Evolutionary conservation across 2,888 invertebrate species (phyloP), one percentile per base, ranked within the genome.

Genomic region (Dynastes grantii): DNA sequence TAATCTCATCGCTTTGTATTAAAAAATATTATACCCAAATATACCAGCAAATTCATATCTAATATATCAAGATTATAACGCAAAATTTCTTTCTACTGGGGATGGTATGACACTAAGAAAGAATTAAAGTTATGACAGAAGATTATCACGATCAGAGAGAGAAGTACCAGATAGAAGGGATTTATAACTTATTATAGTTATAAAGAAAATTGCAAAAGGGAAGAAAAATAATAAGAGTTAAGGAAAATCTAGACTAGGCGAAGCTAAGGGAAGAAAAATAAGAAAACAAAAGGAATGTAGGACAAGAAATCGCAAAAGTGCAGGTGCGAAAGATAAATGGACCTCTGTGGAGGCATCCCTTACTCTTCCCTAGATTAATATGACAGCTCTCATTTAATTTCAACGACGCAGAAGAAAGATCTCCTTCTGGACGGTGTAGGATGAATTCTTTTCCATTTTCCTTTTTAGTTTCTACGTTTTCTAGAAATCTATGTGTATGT

Each of bases 281-380:
- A 16, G 55, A 27, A 40, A 5, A 45, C 4, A 6, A 40, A n/a
- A 51, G 11, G 61, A 29, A 11, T 9, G 9, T 13, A 37, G 40
- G 45, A 22, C 5, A 61, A 45, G 61, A 73, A 73, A 73, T 73
- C 61, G 53, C 13, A 73, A 73, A 75, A 75, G 61, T 75, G 61
- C 73, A 75, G 73, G 73, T 75, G 73, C 61, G 61, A 75, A 75
- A 75, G 73, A 75, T 75, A 75, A 75, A 75, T 75, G 73, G 73
- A 75, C 63, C 73, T 75, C 73, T 75, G 63, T 16, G 73, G 73
- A 63, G 73, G 61, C 73, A 75, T 75, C 45, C 11, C 45, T 63
- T 75, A 75, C 61, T 61, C 61, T 61, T 75, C 45, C 32, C 45
- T 45, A 75, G 73, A 75, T 75, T 75, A 75, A 75, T 75, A 75